phyloP scores from a whole-genome alignment of 1,140 invertebrate genomes.

The Monomorium pharaonis region DNA sequence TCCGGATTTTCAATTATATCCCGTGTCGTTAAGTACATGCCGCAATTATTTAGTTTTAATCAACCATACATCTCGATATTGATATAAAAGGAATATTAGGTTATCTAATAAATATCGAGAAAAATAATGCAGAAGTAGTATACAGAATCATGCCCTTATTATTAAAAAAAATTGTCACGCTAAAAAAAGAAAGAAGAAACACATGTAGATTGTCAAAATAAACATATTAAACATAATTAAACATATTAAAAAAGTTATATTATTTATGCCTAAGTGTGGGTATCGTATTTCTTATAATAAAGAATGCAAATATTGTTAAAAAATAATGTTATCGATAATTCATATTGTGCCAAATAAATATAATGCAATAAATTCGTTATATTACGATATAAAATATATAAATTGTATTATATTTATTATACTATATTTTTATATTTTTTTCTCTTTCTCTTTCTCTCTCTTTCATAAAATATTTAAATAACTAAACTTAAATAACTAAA shows the following conservation, averaged over 20 bases:
- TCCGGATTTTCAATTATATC: slow-evolving; percentile 29
- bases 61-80: not conserved
- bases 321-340: not conserved
- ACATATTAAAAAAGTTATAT: not conserved
- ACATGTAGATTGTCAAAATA: not conserved
- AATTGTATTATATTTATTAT: not conserved
- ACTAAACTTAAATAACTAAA: not conserved
- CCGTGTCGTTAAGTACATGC: not conserved
- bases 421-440: too few relatives aligned
- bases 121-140: not conserved
- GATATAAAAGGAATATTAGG: not conserved
- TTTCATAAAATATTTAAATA: not conserved
- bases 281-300: not conserved
- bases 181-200: not conserved
- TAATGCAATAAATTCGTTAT: not conserved
- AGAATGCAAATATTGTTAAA: not conserved
- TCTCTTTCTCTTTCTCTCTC: too few relatives aligned
- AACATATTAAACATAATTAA: not conserved
- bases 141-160: not conserved
- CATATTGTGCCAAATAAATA: not conserved
- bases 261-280: not conserved
- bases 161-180: not conserved
- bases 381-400: not conserved
- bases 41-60: slow-evolving; percentile 33
- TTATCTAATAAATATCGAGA: not conserved